Conservation (phyloP, 2,888 invertebrate genomes). For the Cephus runcator region DNA sequence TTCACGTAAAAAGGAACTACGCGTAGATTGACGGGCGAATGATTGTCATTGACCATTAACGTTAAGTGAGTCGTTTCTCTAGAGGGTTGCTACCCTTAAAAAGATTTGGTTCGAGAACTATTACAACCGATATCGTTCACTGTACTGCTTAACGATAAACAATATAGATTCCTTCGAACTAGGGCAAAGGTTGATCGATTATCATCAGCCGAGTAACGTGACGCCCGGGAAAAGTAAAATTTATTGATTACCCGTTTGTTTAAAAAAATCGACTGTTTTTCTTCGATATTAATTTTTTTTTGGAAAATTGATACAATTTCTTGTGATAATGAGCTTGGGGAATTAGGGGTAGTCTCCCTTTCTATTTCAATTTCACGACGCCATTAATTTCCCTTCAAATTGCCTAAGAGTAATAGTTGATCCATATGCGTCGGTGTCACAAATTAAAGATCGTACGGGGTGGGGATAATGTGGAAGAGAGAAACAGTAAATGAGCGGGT, state of each 20-base stretch:
- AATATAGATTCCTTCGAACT: background rate
- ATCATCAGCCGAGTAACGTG: background rate
- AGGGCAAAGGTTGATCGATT: background rate
- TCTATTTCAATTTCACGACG: constrained; percentile 31
- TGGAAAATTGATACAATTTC: too few relatives aligned
- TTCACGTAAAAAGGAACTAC: background rate
- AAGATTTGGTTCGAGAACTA: background rate
- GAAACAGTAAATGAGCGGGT: background rate
- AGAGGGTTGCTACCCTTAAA: background rate
- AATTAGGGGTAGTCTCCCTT: background rate
- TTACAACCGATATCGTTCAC: background rate
- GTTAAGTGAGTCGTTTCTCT: background rate
- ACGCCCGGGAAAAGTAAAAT: too few relatives aligned
- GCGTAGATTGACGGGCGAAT: background rate
- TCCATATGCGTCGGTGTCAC: constrained; percentile 18
- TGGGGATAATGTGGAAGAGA: background rate
- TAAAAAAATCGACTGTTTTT: too few relatives aligned
- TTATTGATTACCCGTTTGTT: too few relatives aligned
- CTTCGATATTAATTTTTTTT: too few relatives aligned
- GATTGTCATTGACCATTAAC: background rate
- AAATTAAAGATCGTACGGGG: background rate
- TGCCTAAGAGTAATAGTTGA: constrained; percentile 43
- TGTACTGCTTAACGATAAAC: background rate
- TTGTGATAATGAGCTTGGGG: background rate
- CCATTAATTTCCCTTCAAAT: constrained; percentile 53